Conservation (phyloP, 2,797 vertebrate genomes). For the Lagorchestes hirsutus region DNA sequence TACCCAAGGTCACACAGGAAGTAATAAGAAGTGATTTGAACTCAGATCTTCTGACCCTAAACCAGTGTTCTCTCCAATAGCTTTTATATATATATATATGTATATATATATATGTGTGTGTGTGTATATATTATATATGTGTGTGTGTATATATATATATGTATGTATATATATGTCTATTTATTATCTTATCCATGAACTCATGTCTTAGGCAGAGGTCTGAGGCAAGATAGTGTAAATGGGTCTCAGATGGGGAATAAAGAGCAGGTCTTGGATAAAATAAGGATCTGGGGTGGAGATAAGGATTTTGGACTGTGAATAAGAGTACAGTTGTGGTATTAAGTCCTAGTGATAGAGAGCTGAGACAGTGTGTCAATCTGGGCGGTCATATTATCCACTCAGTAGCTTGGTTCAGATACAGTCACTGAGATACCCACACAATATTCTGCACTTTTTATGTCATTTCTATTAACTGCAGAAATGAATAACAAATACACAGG, state of each 20-base stretch:
- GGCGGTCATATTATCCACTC: background rate
- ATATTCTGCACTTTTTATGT: background rate
- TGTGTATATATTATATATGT: too few relatives aligned
- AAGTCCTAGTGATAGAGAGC: background rate
- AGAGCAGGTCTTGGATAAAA: background rate
- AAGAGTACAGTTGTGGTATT: background rate
- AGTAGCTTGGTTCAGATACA: background rate
- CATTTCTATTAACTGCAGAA: background rate
- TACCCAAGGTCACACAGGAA: background rate
- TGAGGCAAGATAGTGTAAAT: background rate
- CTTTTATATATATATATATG: background rate
- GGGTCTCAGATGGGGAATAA: background rate
- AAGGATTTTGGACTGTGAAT: background rate
- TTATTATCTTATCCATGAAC: background rate
- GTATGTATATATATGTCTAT: background rate
- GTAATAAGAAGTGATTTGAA: background rate
- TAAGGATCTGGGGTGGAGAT: background rate
- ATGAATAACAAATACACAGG: background rate
- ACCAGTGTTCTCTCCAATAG: background rate
- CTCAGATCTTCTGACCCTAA: background rate
- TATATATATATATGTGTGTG: too few relatives aligned
- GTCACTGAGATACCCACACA: background rate
- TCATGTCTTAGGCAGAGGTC: background rate
- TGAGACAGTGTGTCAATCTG: background rate
- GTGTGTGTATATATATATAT: too few relatives aligned